Evolutionary conservation across 2,797 vertebrate genomes (phyloP), one percentile per base, ranked within the genome.

Genomic region (Anguilla obscura): DNA sequence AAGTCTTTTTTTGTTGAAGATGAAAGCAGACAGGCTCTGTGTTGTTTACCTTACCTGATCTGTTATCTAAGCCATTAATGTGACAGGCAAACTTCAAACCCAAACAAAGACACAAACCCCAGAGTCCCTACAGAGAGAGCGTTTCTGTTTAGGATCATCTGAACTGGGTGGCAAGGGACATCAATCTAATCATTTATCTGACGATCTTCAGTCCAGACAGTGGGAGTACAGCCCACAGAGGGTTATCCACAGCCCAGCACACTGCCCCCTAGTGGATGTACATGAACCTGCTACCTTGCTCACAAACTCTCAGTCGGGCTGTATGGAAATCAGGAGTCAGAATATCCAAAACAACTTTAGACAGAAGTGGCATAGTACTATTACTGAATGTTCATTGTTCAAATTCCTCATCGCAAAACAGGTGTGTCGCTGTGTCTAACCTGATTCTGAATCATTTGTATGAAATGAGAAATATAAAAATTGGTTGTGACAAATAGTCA

Each of bases 261-360:
- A 33, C 86, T 84, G 79, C 82, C 86, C 86, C 74, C 86, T 87
- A n/a, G 18, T 87, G 86, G 79, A 27, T 10, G 45, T 9, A 66
- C 52, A 3, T 69, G 83, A 27, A 84, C 40, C 58, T 86, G 48
- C 24, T 76, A 16, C 33, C 74, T 16, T 76, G 36, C 74, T 12
- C 74, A 40, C 18, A 36, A 40, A 21, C 33, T 40, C 12, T 36
- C 74, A 76, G 12, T 76, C 2, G 74, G 18, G 33, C 74, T 18
- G 33, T 33, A 4, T 10, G 14, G 30, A 36, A 45, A 24, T 21
- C 18, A 50, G 6, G 45, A 54, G n/a, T 84, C 48, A 52, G 52
- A 54, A 84, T 2, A 21, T 24, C 16, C 14, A 27, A 12, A 50
- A 83, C 9, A 82, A 48, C 9, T 4, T n/a, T 33, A 82, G 40